These are phyloP conservation scores for Epinotia bilunana DNA, from an alignment of 2,888 invertebrate species.

Conservation along the genomic window DNA sequence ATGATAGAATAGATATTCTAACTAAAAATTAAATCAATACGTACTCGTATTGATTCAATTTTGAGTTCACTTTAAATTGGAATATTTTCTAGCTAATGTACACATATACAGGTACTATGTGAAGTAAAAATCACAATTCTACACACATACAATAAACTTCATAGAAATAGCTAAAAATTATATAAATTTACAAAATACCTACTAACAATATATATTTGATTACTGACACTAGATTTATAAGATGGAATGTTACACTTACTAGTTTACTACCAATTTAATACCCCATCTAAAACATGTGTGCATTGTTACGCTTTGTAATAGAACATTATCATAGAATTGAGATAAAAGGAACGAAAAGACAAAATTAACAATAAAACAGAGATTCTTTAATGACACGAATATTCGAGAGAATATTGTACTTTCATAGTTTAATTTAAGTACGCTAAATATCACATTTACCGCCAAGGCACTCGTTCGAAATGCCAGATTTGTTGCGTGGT, in stretches of 20 bases:
- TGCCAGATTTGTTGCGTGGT: slow-evolving; percentile 87
- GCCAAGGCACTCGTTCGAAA: slow-evolving; percentile 88
- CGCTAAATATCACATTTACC: slow-evolving; percentile 63
- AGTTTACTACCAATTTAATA: not conserved
- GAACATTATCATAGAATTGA: not conserved
- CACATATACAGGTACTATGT: slow-evolving; percentile 32
- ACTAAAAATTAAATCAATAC: not conserved
- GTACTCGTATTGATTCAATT: too few relatives aligned
- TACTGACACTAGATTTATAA: not conserved
- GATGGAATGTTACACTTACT: slow-evolving; percentile 7
- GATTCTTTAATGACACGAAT: slow-evolving; percentile 18
- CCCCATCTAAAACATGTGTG: not conserved
- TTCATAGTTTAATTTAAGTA: slow-evolving; percentile 18
- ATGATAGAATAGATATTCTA: too few relatives aligned
- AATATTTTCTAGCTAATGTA: not conserved
- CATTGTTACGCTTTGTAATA: not conserved
- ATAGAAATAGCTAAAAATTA: not conserved
- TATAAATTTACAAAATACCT: not conserved
- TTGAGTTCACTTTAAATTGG: not conserved
- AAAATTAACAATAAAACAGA: not conserved
- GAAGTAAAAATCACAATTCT: slow-evolving; percentile 18
- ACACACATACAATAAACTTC: slow-evolving; percentile 4
- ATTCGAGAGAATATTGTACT: slow-evolving; percentile 12
- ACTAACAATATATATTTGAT: slow-evolving; percentile 12
- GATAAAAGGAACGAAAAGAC: not conserved